Evolutionary conservation across 2,113 vertebrate genomes (phyloP).

Genomic region (Callopanchax toddi): DNA sequence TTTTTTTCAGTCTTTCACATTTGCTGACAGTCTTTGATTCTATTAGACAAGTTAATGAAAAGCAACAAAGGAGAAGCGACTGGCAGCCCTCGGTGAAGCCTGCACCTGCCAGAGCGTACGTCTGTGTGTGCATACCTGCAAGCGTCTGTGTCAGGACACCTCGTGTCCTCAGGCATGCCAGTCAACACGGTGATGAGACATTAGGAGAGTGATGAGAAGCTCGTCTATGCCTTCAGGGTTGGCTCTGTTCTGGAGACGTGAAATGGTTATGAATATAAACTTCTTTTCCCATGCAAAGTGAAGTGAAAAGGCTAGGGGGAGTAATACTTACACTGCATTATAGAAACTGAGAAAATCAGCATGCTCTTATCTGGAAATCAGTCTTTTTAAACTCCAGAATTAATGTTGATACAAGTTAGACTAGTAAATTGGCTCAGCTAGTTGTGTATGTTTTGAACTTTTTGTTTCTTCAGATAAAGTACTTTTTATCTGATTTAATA

Average conservation of each 20-base stretch:
- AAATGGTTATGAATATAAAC: constrained; percentile 56
- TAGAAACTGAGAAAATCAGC: neutral
- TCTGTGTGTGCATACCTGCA: constrained; percentile 61
- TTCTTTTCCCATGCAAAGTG: constrained; percentile 9
- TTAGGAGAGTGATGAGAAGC: constrained; percentile 70
- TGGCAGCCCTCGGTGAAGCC: constrained; percentile 44
- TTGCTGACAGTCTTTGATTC: constrained; percentile 72
- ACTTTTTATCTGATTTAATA: no score
- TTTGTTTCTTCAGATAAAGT: neutral
- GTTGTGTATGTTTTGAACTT: neutral
- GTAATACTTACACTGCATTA: neutral
- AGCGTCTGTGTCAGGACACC: constrained; percentile 45
- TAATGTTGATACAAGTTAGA: no score
- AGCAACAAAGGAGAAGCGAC: constrained; percentile 62
- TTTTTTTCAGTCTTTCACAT: constrained; percentile 57
- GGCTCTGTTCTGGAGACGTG: constrained; percentile 35
- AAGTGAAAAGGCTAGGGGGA: constrained; percentile 6
- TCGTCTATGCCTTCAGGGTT: constrained; percentile 53
- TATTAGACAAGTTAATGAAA: constrained; percentile 76
- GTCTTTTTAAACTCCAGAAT: neutral
- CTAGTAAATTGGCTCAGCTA: no score
- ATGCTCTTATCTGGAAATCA: neutral
- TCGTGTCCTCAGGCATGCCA: constrained; percentile 55
- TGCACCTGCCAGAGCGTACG: constrained; percentile 62
- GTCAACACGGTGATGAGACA: constrained; percentile 66